Conservation (phyloP, 1,140 invertebrate genomes). For the Achroia grisella region DNA sequence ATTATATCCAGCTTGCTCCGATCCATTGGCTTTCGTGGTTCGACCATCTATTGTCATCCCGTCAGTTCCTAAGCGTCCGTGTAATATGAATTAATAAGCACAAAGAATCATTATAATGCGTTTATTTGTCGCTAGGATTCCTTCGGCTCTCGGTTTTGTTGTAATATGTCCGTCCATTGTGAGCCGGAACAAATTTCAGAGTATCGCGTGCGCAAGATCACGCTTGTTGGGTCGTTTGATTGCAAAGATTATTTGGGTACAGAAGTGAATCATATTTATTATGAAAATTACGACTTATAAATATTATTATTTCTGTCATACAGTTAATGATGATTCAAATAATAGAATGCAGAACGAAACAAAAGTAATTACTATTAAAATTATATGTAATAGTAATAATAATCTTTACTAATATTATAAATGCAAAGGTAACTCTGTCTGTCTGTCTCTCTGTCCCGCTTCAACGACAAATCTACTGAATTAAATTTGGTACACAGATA, state of each 20-base stretch:
- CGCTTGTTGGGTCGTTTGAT: constrained; percentile 15
- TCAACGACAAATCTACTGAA: too few species aligned
- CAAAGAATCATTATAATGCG: constrained; percentile 62
- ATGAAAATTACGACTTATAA: too few species aligned
- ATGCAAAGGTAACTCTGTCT: too few species aligned
- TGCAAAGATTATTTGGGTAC: constrained; percentile 3
- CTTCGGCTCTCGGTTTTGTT: constrained; percentile 19
- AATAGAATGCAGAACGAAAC: too few species aligned
- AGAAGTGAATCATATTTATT: background rate
- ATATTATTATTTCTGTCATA: too few species aligned
- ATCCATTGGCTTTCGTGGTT: constrained; percentile 63
- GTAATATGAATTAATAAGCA: constrained; percentile 73
- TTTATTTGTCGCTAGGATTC: constrained; percentile 51
- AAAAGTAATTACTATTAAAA: too few species aligned
- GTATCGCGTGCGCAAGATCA: constrained; percentile 46
- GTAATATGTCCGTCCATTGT: constrained; percentile 33
- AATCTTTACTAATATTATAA: too few species aligned
- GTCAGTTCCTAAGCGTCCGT: constrained; percentile 61
- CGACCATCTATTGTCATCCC: constrained; percentile 55
- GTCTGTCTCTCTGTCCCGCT: too few species aligned
- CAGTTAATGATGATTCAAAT: too few species aligned
- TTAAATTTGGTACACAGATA: too few species aligned
- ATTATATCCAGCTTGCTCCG: constrained; percentile 58
- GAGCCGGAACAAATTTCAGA: constrained; percentile 57
- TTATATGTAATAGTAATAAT: too few species aligned